phyloP scores from a whole-genome alignment of 2,888 invertebrate genomes.

The Nephrotoma flavescens region DNA sequence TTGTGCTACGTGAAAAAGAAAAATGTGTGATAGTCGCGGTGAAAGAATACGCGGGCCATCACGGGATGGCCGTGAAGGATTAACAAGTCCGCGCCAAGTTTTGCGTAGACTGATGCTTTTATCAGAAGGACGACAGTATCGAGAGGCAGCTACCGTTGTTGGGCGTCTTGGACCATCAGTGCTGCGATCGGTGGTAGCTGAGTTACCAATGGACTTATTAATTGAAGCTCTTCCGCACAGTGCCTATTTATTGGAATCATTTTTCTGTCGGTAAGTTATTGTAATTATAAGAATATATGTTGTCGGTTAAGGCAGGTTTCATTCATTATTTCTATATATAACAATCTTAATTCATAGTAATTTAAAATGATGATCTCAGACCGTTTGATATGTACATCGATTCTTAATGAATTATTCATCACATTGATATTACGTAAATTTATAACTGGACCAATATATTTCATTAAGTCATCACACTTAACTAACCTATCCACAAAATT shows the following conservation, averaged over 20 bases:
- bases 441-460: no score
- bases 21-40: conserved; percentile 49
- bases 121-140: conserved; percentile 75
- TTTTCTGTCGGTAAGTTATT: conserved; percentile 47
- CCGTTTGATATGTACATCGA: no score
- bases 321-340: no score
- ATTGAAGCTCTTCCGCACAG: conserved; percentile 84
- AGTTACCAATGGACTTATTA: conserved; percentile 72
- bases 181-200: conserved; percentile 56
- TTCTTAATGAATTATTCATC: no score
- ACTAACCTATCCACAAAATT: no score
- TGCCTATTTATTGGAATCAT: conserved; percentile 70
- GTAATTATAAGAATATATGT: background rate
- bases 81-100: conserved; percentile 52
- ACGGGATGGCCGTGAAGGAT: conserved; percentile 40
- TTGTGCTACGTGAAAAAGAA: background rate
- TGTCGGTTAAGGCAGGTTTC: no score
- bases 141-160: conserved; percentile 79
- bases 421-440: no score
- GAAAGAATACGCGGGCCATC: conserved; percentile 53
- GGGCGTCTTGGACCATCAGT: conserved; percentile 66
- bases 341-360: no score
- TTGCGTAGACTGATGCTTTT: conserved; percentile 58
- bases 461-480: no score
- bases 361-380: no score